Evolutionary conservation across 2,113 vertebrate species (phyloP), one percentile per base, ranked within the genome.

Genomic region (Sturnira hondurensis): DNA sequence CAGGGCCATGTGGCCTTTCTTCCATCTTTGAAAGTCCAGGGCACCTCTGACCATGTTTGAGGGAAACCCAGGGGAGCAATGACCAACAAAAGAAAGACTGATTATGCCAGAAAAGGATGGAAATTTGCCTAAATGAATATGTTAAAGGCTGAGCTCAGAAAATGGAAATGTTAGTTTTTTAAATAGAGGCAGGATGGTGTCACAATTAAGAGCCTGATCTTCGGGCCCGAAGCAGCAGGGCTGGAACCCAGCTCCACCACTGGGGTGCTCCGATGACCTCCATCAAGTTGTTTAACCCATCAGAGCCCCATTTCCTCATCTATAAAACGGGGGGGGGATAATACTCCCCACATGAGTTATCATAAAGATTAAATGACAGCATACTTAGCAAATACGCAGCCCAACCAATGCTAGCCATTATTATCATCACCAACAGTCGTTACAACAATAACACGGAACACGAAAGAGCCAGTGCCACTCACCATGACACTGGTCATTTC

Each of bases 81-180:
- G 97, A 93, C 94, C 96, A 97, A 97, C 95, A 97, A 96, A 98
- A 95, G 97, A 67, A 94, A 94, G 41, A 96, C 52, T 47, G 86
- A 97, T 80, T 94, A 83, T 0, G 5, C 94, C 91, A 95, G 0
- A 0, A 93, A 95, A 86, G 96, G 86, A 95, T 84, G 96, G 97
- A 97, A 95, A 96, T 97, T 96, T 97, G 96, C 97, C 95, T 97
- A 97, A 97, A 93, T 96, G 93, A 96, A 96, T 96, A 97, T 92
- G 96, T 96, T 97, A 96, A 93, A 93, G 96, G 89, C 96, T 78
- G 47, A 1, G 77, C 96, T 97, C 93, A 80, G 78, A 93, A 98
- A 97, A 96, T 97, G 93, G 87, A 97, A 95, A 96, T 85, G 84
- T 89, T 92, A 1, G 12, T 58, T 97, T 97, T 95, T 94, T 54